Base-by-base conservation (phyloP, 2,888 invertebrate species). In the Sphaerophoria taeniata region DNA sequence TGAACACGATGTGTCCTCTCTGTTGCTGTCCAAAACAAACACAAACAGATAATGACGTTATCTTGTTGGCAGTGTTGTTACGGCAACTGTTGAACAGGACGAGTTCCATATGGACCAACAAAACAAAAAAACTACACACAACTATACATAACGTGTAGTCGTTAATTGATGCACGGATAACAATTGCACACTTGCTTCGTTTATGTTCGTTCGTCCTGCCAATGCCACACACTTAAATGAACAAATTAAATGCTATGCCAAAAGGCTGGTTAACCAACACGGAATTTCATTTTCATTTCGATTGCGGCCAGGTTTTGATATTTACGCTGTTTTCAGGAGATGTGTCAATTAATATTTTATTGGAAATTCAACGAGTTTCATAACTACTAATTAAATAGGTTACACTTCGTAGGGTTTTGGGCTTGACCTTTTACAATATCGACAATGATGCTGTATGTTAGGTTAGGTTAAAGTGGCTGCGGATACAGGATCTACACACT, bases 321-420 rank as follows among this genome's bases (percentile, higher is more conserved):
- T 65, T 36, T 49, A 49, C 72, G 31, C 39, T 45, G 58, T 45
- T 51, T 53, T 53, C 45, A 73, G 34, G 58, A 24, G 58, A 51
- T 51, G 55, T 76, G 80, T 76, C 80, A 76, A 80, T 84, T 81
- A 85, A 73, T 76, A 76, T 81, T 85, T 85, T 47, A 81, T 81
- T 76, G 61, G 51, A 85, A 81, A 72, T 73, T 63, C 61, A 36
- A 49, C n/a, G 36, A 81, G 76, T 76, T 73, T 69, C 61, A 72
- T 81, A 72, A 76, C 81, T 81, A 55, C 67, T 55, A 85, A 80
- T 80, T 61, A 45, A 24, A 24, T 24, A 2, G 2, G 24, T 24
- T 24, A 24, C 24, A 24, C 2, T 24, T 24, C 24, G 24, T 24
- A 24, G 24, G 24, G 24, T 24, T 24, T 24, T n/a, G n/a, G n/a